Conservation (phyloP, 2,797 vertebrate species). For the Sebastes cheni region DNA sequence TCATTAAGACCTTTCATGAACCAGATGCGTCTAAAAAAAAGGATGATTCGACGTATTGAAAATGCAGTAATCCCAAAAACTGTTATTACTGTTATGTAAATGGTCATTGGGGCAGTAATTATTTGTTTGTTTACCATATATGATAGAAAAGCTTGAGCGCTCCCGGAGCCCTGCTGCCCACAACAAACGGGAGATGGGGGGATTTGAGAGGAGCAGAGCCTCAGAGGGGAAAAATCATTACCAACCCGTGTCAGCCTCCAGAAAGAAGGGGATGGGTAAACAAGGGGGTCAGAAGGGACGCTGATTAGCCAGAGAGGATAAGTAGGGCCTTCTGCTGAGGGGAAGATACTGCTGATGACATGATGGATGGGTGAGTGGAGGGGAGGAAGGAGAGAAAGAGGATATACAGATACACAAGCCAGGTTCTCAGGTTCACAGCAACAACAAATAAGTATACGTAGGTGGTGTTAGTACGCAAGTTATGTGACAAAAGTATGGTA, state of each 20-base stretch:
- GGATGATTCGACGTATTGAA: not conserved
- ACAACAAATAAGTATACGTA: not conserved
- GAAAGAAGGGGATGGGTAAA: constrained; percentile 53
- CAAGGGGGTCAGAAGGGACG: constrained; percentile 51
- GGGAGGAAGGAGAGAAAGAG: not conserved
- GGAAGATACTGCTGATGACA: constrained; percentile 12
- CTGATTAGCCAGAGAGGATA: constrained; percentile 49
- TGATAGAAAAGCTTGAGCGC: constrained; percentile 39
- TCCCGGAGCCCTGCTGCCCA: constrained; percentile 40
- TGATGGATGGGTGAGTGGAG: not conserved
- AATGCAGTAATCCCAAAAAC: constrained; percentile 12
- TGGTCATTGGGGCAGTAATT: constrained; percentile 46
- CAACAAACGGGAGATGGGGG: constrained; percentile 58
- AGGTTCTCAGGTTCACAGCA: not conserved
- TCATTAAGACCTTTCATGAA: constrained; percentile 23
- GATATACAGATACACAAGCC: not conserved
- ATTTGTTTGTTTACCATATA: constrained; percentile 70
- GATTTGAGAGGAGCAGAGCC: constrained; percentile 49
- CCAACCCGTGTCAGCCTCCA: constrained; percentile 32
- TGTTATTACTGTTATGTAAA: constrained; percentile 43
- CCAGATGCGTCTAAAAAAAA: constrained; percentile 2
- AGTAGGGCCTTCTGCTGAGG: constrained; percentile 14
- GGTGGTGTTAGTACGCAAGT: not conserved
- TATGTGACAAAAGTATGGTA: not conserved
- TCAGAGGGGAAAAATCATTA: constrained; percentile 67